Evolutionary conservation across 2,113 vertebrate species (phyloP).

Genomic region (Thinocorus orbignyianus): DNA sequence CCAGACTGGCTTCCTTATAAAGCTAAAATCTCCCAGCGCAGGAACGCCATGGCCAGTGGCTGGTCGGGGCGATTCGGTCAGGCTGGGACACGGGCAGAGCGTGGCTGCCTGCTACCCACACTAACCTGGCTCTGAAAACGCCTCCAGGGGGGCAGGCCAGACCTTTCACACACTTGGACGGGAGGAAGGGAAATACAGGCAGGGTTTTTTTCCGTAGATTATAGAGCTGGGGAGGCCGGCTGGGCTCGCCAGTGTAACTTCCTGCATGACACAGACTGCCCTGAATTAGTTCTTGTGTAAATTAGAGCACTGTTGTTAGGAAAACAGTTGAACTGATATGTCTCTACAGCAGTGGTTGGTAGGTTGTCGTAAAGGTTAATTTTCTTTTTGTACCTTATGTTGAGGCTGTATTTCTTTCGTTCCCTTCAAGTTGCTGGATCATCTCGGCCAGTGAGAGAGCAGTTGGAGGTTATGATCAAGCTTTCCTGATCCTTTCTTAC

Average conservation of each 20-base stretch:
- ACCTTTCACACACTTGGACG: conserved; percentile 69
- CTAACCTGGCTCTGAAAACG: neutral
- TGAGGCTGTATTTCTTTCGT: neutral
- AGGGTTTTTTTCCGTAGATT: conserved; percentile 54
- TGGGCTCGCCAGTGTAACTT: neutral
- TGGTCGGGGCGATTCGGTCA: accelerated
- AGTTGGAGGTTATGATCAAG: neutral
- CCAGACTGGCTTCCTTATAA: conserved; percentile 15
- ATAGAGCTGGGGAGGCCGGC: neutral
- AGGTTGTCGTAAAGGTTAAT: neutral
- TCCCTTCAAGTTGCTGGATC: neutral
- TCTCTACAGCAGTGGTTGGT: neutral
- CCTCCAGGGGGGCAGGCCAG: conserved; percentile 27
- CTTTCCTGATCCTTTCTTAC: neutral
- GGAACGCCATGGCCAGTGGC: neutral
- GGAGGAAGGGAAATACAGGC: conserved; percentile 43
- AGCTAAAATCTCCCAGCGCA: neutral
- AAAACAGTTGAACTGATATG: neutral
- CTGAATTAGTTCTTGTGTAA: conserved; percentile 38
- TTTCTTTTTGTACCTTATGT: neutral
- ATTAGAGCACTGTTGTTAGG: neutral
- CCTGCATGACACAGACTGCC: conserved; percentile 52
- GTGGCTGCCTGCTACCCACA: neutral
- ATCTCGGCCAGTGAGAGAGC: neutral
- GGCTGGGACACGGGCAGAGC: neutral